Evolutionary conservation across 1,140 invertebrate species (phyloP), one percentile per base, ranked within the genome.

Genomic region (Schlechtendalia chinensis): DNA sequence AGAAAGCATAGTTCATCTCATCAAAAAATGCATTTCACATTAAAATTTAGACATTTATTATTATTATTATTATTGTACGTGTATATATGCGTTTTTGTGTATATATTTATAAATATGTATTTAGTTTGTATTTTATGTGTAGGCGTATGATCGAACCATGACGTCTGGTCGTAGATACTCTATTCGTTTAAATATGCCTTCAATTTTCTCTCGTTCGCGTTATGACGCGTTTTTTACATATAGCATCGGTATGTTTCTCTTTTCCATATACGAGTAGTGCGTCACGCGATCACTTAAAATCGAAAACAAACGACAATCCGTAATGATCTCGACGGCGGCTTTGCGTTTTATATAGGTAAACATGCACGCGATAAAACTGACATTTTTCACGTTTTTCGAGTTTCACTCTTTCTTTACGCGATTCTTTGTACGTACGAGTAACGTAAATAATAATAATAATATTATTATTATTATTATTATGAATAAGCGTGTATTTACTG

Each of bases 301-400:
- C 69, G 69, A 72, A 71, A 72, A 72, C 47, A 72, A 72, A 72
- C 17, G 29, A 72, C 69, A 29, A 72, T 29, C 69, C 17, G n/a
- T 54, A 72, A 72, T 54, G 24, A 72, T 71, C n/a, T 22, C 24
- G 24, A 29, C 3, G 10, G n/a, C 3, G 4, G 19, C 59, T 63
- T 32, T 8, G 59, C 8, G 24, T 72, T 53, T 54, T 29, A 72
- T 72, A 72, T 16, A 69, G 24, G 16, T 14, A 67, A 3, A 72
- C 24, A 69, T 27, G 16, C 14, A 45, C 11, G 22, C 14, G 29
- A 72, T 29, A 54, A 54, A 72, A 72, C 24, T 54, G 53, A 54
- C 50, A 54, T 39, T 72, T 53, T 54, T 53, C 24, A 54, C 50
- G 17, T 54, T 24, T 54, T n/a, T 54, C 24, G 24, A 54, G 24